These are phyloP conservation scores for Poeciliopsis retropinna DNA, from an alignment of 2,113 vertebrate species.

Conservation along the genomic window DNA sequence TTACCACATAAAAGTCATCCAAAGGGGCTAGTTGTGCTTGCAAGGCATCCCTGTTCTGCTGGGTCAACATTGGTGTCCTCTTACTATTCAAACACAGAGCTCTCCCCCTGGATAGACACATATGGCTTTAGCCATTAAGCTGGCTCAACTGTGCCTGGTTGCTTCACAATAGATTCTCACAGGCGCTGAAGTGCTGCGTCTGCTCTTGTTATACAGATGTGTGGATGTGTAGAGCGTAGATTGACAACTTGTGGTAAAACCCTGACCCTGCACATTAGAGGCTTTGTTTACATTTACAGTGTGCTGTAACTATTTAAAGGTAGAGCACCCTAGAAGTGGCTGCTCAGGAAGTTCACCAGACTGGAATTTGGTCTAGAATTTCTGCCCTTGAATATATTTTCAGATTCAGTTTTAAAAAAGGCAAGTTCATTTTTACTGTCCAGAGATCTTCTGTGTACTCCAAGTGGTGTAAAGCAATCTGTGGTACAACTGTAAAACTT, in stretches of 20 bases:
- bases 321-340: conserved; percentile 7
- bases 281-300: conserved; percentile 56
- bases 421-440: background rate
- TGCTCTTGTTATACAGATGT: conserved; percentile 38
- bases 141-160: conserved; percentile 42
- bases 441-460: background rate
- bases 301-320: conserved; percentile 24
- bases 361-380: background rate
- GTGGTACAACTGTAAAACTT: too few species aligned
- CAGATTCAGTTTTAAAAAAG: background rate
- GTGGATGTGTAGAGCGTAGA: conserved; percentile 14
- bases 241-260: conserved; percentile 47
- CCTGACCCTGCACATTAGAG: conserved; percentile 52
- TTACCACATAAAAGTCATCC: conserved; percentile 25
- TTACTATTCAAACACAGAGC: conserved; percentile 70
- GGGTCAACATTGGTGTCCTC: conserved; percentile 61
- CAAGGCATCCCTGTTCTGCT: conserved; percentile 64
- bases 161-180: conserved; percentile 62
- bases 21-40: conserved; percentile 50
- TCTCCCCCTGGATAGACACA: conserved; percentile 44
- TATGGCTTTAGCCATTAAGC: conserved; percentile 48
- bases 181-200: conserved; percentile 50
- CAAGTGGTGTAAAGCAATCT: background rate
- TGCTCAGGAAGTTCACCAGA: conserved; percentile 5
- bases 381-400: conserved; percentile 5